phyloP scores from a whole-genome alignment of 2,888 invertebrate genomes.

The Muschampia plurimacula region DNA sequence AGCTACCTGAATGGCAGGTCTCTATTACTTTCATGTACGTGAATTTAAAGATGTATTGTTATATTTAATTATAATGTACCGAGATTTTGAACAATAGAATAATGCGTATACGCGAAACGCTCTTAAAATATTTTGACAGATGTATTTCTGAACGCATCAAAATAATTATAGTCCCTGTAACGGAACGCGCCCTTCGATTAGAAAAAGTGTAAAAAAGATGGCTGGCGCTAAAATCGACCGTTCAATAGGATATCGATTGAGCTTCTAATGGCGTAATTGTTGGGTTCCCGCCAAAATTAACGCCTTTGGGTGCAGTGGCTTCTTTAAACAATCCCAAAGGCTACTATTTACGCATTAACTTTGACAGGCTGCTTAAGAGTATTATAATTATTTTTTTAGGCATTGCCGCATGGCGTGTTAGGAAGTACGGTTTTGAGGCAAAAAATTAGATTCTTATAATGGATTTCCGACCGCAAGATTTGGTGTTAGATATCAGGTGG shows the following conservation, averaged over 20 bases:
- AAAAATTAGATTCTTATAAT: constrained; percentile 68
- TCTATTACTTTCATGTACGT: constrained; percentile 3
- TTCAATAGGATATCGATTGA: constrained; percentile 81
- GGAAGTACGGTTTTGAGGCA: constrained; percentile 59
- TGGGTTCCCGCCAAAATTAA: constrained; percentile 77
- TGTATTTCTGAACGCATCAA: constrained; percentile 63
- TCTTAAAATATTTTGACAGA: constrained; percentile 74
- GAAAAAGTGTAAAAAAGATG: constrained; percentile 48
- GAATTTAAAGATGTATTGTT: constrained; percentile 2
- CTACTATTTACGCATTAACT: constrained; percentile 84
- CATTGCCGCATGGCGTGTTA: constrained; percentile 67
- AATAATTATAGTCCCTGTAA: constrained; percentile 67
- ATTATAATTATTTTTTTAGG: constrained; percentile 78
- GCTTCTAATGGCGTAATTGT: constrained; percentile 81
- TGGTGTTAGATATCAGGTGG: constrained; percentile 36
- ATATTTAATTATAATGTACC: constrained; percentile 9
- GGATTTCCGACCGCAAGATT: constrained; percentile 62
- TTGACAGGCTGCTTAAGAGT: constrained; percentile 80
- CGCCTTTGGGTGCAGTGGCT: constrained; percentile 70
- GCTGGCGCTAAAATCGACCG: constrained; percentile 63
- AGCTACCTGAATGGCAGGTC: neutral
- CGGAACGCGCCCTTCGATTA: constrained; percentile 59
- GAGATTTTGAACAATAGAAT: constrained; percentile 23
- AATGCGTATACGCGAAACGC: constrained; percentile 37
- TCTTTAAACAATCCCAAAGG: constrained; percentile 61